Conservation (phyloP, 2,797 vertebrate genomes). For the Oryzias dopingdopingensis region DNA sequence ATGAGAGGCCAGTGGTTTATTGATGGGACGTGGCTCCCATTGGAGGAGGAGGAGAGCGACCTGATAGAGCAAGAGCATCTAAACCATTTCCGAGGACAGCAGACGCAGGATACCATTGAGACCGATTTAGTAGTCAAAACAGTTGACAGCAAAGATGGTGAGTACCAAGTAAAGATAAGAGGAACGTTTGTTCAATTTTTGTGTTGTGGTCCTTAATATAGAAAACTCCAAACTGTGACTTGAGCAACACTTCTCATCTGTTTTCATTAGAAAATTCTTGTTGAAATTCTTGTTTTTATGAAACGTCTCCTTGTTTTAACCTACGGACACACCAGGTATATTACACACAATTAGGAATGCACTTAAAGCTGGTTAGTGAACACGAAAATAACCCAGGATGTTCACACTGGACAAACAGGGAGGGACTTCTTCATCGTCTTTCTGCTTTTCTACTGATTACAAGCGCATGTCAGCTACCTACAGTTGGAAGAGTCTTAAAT, state of each 20-base stretch:
- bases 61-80: conserved; percentile 94
- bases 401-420: too few species aligned
- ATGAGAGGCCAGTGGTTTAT: conserved; percentile 99
- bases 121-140: conserved; percentile 87
- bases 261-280: conserved; percentile 7
- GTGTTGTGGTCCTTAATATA: background rate
- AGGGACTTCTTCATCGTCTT: too few species aligned
- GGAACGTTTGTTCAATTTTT: background rate
- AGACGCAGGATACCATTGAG: conserved; percentile 90
- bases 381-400: too few species aligned
- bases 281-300: background rate
- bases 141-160: conserved; percentile 94
- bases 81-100: conserved; percentile 88
- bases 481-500: too few species aligned
- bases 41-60: conserved; percentile 96
- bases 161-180: conserved; percentile 54
- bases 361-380: too few species aligned
- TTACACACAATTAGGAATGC: too few species aligned
- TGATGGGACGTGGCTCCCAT: conserved; percentile 93
- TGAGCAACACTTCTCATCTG: conserved; percentile 2
- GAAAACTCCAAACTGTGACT: background rate
- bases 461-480: too few species aligned
- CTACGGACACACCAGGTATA: too few species aligned
- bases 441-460: too few species aligned
- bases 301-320: too few species aligned